These are phyloP conservation scores for Lacerta viridis DNA, from an alignment of 2,797 vertebrate species.

Conservation along the genomic window DNA sequence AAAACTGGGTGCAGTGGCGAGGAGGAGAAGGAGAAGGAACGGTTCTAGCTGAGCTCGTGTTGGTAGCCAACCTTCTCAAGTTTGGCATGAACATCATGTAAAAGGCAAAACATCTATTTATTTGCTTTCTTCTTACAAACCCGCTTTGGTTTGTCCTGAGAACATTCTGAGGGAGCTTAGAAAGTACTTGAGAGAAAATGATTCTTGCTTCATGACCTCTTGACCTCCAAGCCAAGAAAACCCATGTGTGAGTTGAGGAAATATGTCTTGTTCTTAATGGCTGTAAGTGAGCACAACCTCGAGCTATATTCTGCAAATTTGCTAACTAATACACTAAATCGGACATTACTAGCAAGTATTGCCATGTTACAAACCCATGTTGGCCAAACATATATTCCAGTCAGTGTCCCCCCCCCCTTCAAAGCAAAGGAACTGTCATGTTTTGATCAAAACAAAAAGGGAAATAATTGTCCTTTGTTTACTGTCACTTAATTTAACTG, in stretches of 20 bases:
- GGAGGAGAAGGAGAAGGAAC: not conserved
- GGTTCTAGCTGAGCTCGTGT: no score
- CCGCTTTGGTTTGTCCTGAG: not conserved
- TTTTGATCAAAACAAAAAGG: slow-evolving; percentile 46
- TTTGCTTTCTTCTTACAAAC: not conserved
- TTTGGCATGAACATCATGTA: no score
- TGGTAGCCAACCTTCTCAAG: no score
- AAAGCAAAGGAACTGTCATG: slow-evolving; percentile 7
- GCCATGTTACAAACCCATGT: not conserved
- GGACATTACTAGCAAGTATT: slow-evolving; percentile 20
- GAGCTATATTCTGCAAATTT: slow-evolving; percentile 33
- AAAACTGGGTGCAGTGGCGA: not conserved
- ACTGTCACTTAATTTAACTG: slow-evolving; percentile 26
- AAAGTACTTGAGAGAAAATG: not conserved
- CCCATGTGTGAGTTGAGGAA: no score
- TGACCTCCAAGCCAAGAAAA: not conserved
- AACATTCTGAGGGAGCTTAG: not conserved
- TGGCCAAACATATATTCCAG: slow-evolving; percentile 21
- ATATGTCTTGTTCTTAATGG: not conserved
- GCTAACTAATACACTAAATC: not conserved
- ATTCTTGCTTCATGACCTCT: not conserved
- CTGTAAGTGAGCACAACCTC: slow-evolving; percentile 12
- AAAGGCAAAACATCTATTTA: not conserved
- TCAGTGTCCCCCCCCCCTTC: slow-evolving; percentile 31
- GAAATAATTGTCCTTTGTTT: slow-evolving; percentile 29